phyloP scores from a whole-genome alignment of 1,140 invertebrate species.

The Lepidurus apus region DNA sequence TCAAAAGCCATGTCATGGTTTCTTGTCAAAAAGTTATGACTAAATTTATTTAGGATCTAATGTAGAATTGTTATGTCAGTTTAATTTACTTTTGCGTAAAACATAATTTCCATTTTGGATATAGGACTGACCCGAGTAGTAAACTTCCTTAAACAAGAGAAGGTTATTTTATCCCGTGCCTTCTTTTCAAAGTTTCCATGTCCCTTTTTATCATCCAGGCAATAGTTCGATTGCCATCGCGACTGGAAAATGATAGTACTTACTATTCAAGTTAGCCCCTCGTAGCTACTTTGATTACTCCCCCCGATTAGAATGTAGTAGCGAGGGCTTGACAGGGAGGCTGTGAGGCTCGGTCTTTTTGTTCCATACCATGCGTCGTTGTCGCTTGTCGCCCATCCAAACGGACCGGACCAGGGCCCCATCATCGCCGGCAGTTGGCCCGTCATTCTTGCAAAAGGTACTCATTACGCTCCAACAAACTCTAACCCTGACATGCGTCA shows the following conservation, averaged over 20 bases:
- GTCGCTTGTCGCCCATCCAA: background rate
- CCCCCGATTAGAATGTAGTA: background rate
- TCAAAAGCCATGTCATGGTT: too few species aligned
- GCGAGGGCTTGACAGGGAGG: slow-evolving; percentile 1
- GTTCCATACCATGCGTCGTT: background rate
- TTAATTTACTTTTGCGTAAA: too few species aligned
- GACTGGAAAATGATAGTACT: slow-evolving; percentile 13
- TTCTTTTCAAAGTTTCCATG: background rate
- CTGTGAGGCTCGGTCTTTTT: background rate
- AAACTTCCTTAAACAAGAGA: background rate
- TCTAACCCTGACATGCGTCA: slow-evolving; percentile 4
- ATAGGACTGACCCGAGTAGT: background rate
- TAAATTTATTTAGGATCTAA: too few species aligned
- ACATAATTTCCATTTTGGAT: too few species aligned
- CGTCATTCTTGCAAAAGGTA: slow-evolving; percentile 14
- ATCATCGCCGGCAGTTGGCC: background rate
- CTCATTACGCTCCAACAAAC: slow-evolving; percentile 5
- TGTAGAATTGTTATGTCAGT: too few species aligned
- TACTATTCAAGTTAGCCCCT: slow-evolving; percentile 1
- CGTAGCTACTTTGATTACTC: slow-evolving; percentile 19
- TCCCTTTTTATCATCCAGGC: background rate
- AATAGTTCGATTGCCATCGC: background rate
- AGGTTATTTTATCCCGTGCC: background rate
- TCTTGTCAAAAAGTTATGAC: too few species aligned
- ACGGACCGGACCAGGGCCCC: background rate